Conservation (phyloP, 2,797 vertebrate genomes). For the Champsocephalus esox region DNA sequence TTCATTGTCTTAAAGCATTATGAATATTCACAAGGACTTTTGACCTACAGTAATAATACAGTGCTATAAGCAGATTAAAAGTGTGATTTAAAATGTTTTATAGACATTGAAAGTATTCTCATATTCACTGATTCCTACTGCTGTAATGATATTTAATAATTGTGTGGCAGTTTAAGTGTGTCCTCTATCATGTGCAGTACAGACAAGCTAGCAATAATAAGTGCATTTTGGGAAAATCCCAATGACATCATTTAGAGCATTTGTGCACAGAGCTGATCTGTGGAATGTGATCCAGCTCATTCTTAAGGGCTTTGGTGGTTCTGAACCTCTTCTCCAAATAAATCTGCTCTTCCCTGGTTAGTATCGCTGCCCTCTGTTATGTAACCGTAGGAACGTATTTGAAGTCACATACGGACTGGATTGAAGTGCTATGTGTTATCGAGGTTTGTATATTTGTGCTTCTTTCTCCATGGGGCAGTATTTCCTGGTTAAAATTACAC, state of each 20-base stretch:
- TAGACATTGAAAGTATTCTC: background rate
- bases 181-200: slow-evolving; percentile 2
- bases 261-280: slow-evolving; percentile 12
- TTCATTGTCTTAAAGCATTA: too few species aligned
- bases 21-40: too few species aligned
- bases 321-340: slow-evolving; percentile 46
- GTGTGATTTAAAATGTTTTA: too few species aligned
- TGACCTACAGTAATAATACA: too few species aligned
- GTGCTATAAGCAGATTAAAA: too few species aligned
- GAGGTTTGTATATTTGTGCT: slow-evolving; percentile 71
- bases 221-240: slow-evolving; percentile 30
- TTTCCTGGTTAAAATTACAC: slow-evolving; percentile 34
- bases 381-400: slow-evolving; percentile 41
- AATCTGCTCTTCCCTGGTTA: slow-evolving; percentile 25
- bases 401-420: slow-evolving; percentile 10
- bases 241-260: slow-evolving; percentile 42
- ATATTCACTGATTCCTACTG: background rate
- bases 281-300: slow-evolving; percentile 18
- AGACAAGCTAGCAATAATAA: background rate
- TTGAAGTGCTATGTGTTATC: slow-evolving; percentile 32
- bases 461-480: slow-evolving; percentile 48
- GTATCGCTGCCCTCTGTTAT: slow-evolving; percentile 14
- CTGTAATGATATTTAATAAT: background rate
- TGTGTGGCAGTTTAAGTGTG: slow-evolving; percentile 15
- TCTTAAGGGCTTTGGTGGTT: slow-evolving; percentile 63